A percentile compares a stretch with the other conserved stretches of the same genome.
Evolutionary conservation across 2,113 vertebrate species (phyloP).

Genomic region (Ploceus nigricollis): DNA sequence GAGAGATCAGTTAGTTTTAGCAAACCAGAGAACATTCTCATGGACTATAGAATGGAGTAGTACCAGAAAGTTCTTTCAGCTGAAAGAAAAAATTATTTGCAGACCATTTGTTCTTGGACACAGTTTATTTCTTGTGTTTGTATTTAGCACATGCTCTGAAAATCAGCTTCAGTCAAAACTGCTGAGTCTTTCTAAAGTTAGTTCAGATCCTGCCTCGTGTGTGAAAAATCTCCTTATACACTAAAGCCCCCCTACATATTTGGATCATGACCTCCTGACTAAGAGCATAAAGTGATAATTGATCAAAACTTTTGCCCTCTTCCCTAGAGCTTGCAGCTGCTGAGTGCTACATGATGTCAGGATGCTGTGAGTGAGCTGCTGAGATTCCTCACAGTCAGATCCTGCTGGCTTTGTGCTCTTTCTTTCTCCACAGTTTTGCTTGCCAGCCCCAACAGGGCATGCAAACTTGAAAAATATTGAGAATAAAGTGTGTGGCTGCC

Average conservation of each 20-base stretch:
- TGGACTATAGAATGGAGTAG: not conserved
- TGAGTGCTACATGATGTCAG: not conserved
- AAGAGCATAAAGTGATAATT: not conserved
- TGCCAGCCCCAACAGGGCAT: not conserved
- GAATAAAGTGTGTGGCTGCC: not conserved
- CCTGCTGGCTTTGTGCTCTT: not conserved
- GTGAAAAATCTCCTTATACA: not conserved
- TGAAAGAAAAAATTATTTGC: not conserved
- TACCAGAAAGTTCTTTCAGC: not conserved
- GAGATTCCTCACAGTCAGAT: not conserved
- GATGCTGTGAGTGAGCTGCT: not conserved
- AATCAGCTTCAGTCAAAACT: not conserved
- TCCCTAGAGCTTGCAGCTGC: not conserved
- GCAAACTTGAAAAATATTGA: not conserved
- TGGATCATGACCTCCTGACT: not conserved
- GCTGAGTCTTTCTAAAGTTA: not conserved
- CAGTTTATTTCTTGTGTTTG: not conserved
- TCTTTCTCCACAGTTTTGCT: not conserved
- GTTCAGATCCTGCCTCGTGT: not conserved
- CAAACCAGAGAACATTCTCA: not conserved
- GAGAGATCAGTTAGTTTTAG: not conserved
- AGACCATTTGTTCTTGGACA: not conserved
- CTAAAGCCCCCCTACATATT: accelerated
- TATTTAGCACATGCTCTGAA: not conserved
- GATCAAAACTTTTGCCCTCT: not conserved